A percentile compares a stretch with the other conserved stretches of the same genome.
Evolutionary conservation across 2,888 invertebrate species (phyloP).

Genomic region (Nymphalis urticae): DNA sequence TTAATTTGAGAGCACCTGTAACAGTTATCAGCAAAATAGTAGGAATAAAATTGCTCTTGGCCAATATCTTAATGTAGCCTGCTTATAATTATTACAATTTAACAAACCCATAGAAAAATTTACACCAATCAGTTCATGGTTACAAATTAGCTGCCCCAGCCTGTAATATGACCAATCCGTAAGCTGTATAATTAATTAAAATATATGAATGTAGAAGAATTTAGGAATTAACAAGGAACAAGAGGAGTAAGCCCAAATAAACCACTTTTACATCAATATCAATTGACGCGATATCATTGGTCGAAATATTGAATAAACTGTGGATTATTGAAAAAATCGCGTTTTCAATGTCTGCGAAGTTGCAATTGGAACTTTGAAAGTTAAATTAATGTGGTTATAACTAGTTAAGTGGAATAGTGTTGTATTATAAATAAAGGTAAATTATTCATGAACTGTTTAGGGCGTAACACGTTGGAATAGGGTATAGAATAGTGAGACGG

Average conservation of each 20-base stretch:
- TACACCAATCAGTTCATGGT: slow-evolving; percentile 77
- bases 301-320: too few relatives aligned
- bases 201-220: slow-evolving; percentile 34
- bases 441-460: too few relatives aligned
- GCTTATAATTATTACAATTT: slow-evolving; percentile 58
- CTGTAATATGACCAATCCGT: slow-evolving; percentile 48
- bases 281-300: too few relatives aligned
- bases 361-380: too few relatives aligned
- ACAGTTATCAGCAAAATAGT: slow-evolving; percentile 53
- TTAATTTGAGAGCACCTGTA: slow-evolving; percentile 60
- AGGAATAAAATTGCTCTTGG: slow-evolving; percentile 50
- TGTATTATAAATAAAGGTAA: too few relatives aligned
- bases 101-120: slow-evolving; percentile 79
- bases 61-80: slow-evolving; percentile 46
- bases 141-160: slow-evolving; percentile 65
- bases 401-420: too few relatives aligned
- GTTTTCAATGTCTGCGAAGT: too few relatives aligned
- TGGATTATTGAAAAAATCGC: too few relatives aligned
- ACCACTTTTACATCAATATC: too few relatives aligned
- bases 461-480: too few relatives aligned
- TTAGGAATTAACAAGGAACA: slow-evolving; percentile 31
- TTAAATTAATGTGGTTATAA: too few relatives aligned
- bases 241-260: too few relatives aligned
- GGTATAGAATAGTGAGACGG: slow-evolving; percentile 13
- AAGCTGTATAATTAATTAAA: slow-evolving; percentile 1